These are phyloP conservation scores for Nyctibius bracteatus DNA, from an alignment of 2,113 vertebrate genomes.

Conservation along the genomic window DNA sequence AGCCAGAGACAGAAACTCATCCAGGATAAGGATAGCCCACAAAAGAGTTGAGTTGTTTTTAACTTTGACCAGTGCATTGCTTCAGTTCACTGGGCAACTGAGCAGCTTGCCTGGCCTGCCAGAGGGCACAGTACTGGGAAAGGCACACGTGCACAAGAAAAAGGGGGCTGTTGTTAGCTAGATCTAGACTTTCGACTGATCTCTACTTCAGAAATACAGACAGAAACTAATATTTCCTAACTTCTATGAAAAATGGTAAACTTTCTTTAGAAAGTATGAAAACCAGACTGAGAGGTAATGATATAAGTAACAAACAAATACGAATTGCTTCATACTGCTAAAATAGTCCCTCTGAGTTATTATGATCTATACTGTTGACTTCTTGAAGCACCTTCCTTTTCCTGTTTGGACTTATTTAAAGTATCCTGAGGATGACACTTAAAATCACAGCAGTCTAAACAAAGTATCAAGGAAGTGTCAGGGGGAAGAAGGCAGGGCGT, in stretches of 20 bases:
- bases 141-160: neutral
- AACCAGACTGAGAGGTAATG: neutral
- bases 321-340: constrained; percentile 5
- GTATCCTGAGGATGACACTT: constrained; percentile 31
- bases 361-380: constrained; percentile 18
- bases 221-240: neutral
- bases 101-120: neutral
- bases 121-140: neutral
- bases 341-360: neutral
- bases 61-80: neutral
- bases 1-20: neutral
- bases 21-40: rapidly evolving
- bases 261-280: neutral
- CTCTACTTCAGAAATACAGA: neutral
- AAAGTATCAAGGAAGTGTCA: constrained; percentile 69
- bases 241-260: neutral
- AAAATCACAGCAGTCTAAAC: constrained; percentile 58
- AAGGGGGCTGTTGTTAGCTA: neutral
- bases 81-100: neutral
- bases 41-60: neutral
- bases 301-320: neutral
- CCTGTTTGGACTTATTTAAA: constrained; percentile 42
- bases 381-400: constrained; percentile 45
- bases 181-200: neutral
- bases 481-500: constrained; percentile 32